phyloP scores from a whole-genome alignment of 2,888 invertebrate species.

The Habrosyne pyritoides region DNA sequence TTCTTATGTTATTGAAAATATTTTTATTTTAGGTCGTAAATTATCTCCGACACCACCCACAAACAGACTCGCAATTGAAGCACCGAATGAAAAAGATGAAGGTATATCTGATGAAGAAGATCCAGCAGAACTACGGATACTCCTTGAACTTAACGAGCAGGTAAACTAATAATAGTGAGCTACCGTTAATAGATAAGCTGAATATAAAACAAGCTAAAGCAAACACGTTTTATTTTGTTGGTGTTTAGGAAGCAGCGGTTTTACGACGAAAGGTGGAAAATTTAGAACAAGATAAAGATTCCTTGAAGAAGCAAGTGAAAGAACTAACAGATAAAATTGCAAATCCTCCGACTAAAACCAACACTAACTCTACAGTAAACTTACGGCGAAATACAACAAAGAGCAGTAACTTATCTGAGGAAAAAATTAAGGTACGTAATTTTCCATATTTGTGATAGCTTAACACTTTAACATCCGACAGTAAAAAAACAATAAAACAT shows the following conservation, averaged over 20 bases:
- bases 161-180: constrained; percentile 46
- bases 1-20: constrained; percentile 15
- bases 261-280: constrained; percentile 93
- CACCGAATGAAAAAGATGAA: constrained; percentile 87
- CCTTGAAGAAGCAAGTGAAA: constrained; percentile 88
- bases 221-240: background rate
- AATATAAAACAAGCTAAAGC: background rate
- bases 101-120: constrained; percentile 91
- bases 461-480: background rate
- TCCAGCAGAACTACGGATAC: constrained; percentile 91
- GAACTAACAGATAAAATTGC: constrained; percentile 89
- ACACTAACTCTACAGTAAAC: constrained; percentile 54
- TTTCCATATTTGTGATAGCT: background rate
- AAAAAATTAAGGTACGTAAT: constrained; percentile 84
- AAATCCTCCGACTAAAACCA: constrained; percentile 64
- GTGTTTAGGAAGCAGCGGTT: constrained; percentile 88
- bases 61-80: constrained; percentile 86
- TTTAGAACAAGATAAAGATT: constrained; percentile 90
- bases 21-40: constrained; percentile 83
- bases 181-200: constrained; percentile 1
- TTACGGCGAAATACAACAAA: constrained; percentile 63
- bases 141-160: constrained; percentile 95
- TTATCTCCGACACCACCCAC: constrained; percentile 87
- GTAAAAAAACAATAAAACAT: constrained; percentile 9
- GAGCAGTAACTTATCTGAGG: constrained; percentile 83